Evolutionary conservation across 1,140 invertebrate genomes (phyloP).

Genomic region (Elysia chlorotica): DNA sequence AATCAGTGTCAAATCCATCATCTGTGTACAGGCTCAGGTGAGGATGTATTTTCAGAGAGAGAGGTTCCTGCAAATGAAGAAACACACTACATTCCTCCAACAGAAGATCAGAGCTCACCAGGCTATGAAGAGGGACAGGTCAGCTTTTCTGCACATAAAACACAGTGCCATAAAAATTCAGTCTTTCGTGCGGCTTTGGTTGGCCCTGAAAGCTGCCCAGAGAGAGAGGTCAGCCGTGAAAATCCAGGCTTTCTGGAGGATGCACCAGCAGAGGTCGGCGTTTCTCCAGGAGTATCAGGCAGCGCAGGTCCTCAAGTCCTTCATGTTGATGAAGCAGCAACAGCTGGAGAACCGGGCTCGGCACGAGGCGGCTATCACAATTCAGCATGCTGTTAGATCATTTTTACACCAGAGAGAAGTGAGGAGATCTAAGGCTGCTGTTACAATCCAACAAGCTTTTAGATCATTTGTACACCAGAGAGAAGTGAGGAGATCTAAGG

Average conservation of each 20-base stretch:
- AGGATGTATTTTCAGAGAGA: slow-evolving; percentile 12
- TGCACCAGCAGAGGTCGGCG: slow-evolving; percentile 16
- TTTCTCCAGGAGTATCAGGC: neutral
- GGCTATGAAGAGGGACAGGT: neutral
- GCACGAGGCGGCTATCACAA: slow-evolving; percentile 31
- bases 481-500: neutral
- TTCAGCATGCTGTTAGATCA: slow-evolving; percentile 33
- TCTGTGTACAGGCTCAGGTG: slow-evolving; percentile 26
- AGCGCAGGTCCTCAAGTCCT: neutral
- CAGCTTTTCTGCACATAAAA: slow-evolving; percentile 13
- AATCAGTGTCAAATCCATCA: neutral
- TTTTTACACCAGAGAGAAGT: neutral
- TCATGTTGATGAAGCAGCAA: slow-evolving; percentile 1
- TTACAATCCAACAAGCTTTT: slow-evolving; percentile 21
- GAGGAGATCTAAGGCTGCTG: neutral
- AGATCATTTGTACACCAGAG: neutral
- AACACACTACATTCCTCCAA: slow-evolving; percentile 32
- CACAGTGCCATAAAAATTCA: slow-evolving; percentile 5
- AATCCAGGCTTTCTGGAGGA: slow-evolving; percentile 33
- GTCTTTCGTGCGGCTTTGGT: neutral
- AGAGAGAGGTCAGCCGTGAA: slow-evolving; percentile 24
- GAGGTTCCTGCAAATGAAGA: neutral
- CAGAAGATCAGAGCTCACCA: slow-evolving; percentile 27
- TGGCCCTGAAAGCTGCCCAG: neutral
- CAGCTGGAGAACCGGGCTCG: neutral